These are phyloP conservation scores for Leptodactylus fallax DNA, from an alignment of 2,797 vertebrate genomes.

Conservation along the genomic window DNA sequence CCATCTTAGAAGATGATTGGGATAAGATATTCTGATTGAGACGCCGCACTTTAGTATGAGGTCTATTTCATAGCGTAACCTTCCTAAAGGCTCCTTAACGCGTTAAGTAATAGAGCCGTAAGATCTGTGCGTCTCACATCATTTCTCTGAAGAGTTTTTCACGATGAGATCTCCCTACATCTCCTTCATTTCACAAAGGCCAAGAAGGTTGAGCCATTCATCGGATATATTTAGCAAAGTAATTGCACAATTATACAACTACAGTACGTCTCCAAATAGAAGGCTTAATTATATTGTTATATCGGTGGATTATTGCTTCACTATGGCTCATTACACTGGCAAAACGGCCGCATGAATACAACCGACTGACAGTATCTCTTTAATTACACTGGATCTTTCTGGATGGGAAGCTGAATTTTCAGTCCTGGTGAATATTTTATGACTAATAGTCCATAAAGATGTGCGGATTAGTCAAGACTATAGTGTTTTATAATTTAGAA, in stretches of 20 bases:
- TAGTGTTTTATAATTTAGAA: neutral
- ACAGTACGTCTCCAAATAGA: constrained; percentile 53
- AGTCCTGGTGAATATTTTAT: constrained; percentile 60
- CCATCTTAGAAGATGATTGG: constrained; percentile 8
- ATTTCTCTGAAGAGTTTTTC: constrained; percentile 48
- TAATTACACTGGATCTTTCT: constrained; percentile 55
- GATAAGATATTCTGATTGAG: constrained; percentile 40
- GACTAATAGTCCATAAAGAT: constrained; percentile 45
- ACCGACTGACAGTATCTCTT: constrained; percentile 41
- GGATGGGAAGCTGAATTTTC: constrained; percentile 38
- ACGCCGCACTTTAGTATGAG: constrained; percentile 17
- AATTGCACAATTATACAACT: constrained; percentile 59
- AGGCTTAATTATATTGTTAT: constrained; percentile 59
- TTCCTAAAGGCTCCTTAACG: constrained; percentile 39
- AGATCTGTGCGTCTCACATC: constrained; percentile 38
- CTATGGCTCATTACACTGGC: constrained; percentile 51
- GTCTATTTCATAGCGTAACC: constrained; percentile 35
- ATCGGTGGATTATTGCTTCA: constrained; percentile 55
- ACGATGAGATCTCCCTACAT: constrained; percentile 57
- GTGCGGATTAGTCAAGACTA: neutral
- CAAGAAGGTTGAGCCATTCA: constrained; percentile 45
- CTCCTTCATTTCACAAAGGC: constrained; percentile 55
- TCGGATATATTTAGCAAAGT: constrained; percentile 57
- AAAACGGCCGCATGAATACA: constrained; percentile 48
- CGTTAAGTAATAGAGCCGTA: constrained; percentile 39